Percentiles rank a stretch among this genome's conserved stretches.
phyloP scores from a whole-genome alignment of 2,113 vertebrate species.

The mouse (Mus musculus) region DNA sequence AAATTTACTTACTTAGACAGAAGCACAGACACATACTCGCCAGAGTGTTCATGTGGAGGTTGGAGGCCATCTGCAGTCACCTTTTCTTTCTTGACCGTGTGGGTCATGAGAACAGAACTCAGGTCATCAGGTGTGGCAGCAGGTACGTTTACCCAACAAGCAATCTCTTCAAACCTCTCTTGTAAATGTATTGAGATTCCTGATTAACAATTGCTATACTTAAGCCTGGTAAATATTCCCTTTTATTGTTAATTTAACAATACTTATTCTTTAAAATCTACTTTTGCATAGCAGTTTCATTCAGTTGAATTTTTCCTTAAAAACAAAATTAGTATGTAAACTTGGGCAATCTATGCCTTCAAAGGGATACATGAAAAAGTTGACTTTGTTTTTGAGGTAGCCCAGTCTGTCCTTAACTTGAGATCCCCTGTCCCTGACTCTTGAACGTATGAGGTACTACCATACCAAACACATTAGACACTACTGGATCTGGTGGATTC shows the following conservation, averaged over 20 bases:
- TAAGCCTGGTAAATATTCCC: constrained; percentile 12
- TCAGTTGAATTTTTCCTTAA: background rate
- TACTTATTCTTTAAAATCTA: background rate
- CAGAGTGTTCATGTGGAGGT: background rate
- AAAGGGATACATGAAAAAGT: background rate
- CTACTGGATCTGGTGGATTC: background rate
- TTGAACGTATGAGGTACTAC: background rate
- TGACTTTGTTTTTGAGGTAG: background rate
- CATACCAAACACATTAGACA: background rate
- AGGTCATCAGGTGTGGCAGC: background rate
- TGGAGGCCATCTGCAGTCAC: background rate
- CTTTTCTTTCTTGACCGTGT: no score
- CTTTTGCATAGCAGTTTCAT: background rate
- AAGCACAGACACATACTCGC: background rate
- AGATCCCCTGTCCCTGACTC: background rate
- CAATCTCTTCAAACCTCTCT: background rate
- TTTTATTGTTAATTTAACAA: background rate
- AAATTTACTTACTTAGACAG: background rate
- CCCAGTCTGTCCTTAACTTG: background rate
- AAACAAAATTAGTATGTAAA: background rate
- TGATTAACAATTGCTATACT: background rate
- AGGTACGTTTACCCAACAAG: background rate
- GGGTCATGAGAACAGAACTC: background rate
- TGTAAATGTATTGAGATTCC: background rate
- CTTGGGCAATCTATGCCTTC: background rate